Conservation (phyloP, 2,888 invertebrate species). For the Rhagium mordax region DNA sequence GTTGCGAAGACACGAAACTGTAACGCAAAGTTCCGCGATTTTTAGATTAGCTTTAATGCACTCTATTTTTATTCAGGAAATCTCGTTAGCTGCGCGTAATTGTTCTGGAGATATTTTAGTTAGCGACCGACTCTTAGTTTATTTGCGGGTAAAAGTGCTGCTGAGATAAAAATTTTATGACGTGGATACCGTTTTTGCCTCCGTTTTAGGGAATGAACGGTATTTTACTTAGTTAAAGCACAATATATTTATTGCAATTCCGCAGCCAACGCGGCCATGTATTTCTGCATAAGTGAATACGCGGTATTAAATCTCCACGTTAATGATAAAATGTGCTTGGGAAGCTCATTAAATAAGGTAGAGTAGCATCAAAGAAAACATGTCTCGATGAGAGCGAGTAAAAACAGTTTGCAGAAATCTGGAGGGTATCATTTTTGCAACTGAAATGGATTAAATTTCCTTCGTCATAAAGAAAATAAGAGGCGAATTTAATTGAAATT, state of each 20-base stretch:
- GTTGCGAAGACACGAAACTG: background rate
- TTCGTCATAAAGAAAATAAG: background rate
- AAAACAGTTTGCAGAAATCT: background rate
- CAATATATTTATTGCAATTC: too few species aligned
- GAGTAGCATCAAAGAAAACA: background rate
- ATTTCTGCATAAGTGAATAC: too few species aligned
- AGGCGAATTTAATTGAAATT: background rate
- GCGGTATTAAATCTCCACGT: too few species aligned
- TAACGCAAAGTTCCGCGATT: background rate
- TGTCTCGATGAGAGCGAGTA: background rate
- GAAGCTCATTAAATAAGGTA: background rate
- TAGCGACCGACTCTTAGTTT: background rate
- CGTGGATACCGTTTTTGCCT: too few species aligned
- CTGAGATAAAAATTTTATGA: too few species aligned
- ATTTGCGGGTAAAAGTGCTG: background rate
- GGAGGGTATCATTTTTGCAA: background rate
- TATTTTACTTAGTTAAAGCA: too few species aligned
- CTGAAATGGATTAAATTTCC: background rate
- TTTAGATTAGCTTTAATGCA: slow-evolving; percentile 4
- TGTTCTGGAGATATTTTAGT: background rate
- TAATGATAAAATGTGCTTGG: too few species aligned
- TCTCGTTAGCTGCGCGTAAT: background rate
- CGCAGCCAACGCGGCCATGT: too few species aligned
- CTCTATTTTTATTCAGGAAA: slow-evolving; percentile 8
- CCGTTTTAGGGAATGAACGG: too few species aligned